Evolutionary conservation across 2,797 vertebrate genomes (phyloP).

Genomic region (Peromyscus eremicus): DNA sequence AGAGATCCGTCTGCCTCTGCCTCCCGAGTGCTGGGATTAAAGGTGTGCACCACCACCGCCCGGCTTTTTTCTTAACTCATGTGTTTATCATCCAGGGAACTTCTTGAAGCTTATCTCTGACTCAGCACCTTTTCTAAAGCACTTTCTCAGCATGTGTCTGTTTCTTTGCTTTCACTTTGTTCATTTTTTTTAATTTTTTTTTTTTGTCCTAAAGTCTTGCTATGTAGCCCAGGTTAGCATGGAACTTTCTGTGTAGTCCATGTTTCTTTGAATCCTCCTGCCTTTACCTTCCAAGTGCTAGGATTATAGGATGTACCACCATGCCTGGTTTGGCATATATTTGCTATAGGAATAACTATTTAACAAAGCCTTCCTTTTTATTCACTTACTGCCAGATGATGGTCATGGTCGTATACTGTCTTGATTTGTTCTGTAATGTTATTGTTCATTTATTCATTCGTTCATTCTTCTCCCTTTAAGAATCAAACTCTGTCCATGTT

Average conservation of each 20-base stretch:
- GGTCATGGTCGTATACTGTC: not conserved
- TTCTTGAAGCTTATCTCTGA: not conserved
- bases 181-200: not conserved
- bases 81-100: not conserved
- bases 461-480: not conserved
- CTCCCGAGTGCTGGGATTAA: no score
- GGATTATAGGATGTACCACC: not conserved
- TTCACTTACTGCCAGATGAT: not conserved
- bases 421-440: constrained; percentile 2
- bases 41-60: no score
- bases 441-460: not conserved
- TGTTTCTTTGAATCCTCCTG: not conserved
- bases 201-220: not conserved
- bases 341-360: not conserved
- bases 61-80: not conserved
- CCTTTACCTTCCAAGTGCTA: not conserved
- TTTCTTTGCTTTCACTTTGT: not conserved
- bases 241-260: not conserved
- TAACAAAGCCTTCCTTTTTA: not conserved
- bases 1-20: no score
- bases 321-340: not conserved
- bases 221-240: not conserved
- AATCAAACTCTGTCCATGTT: not conserved
- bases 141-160: constrained; percentile 3
- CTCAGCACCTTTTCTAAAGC: not conserved